A percentile compares a stretch with the other conserved stretches of the same genome.
Conservation (phyloP, 1,140 invertebrate species). For the Drosophila virilis region DNA sequence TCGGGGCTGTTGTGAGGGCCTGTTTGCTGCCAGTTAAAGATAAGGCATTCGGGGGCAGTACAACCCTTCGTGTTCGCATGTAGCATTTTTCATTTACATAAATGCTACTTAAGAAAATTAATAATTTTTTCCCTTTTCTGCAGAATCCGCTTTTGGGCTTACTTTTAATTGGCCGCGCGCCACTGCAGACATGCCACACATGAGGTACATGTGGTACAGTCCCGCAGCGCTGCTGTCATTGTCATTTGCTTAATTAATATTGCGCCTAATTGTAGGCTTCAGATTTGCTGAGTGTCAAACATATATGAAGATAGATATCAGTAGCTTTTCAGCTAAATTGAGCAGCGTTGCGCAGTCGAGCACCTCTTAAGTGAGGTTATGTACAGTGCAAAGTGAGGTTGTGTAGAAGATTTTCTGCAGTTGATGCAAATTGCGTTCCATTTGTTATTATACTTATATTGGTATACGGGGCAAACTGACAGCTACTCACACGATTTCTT, state of each 20-base stretch:
- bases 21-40: conserved; percentile 46
- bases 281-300: conserved; percentile 18
- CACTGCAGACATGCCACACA: conserved; percentile 19
- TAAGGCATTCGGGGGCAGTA: conserved; percentile 19
- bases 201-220: conserved; percentile 32
- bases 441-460: background rate
- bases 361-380: background rate
- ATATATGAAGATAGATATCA: conserved; percentile 1
- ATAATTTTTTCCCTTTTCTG: conserved; percentile 46
- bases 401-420: background rate
- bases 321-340: background rate
- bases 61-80: conserved; percentile 51
- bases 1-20: conserved; percentile 3
- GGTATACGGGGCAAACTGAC: no score
- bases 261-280: conserved; percentile 37
- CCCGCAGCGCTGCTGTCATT: conserved; percentile 31
- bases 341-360: background rate
- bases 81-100: conserved; percentile 72
- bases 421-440: no score
- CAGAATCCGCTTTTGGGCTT: conserved; percentile 36
- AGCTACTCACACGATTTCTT: background rate
- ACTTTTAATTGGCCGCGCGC: conserved; percentile 43
- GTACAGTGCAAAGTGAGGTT: conserved; percentile 31
- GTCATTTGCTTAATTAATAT: conserved; percentile 71
- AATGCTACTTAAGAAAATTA: conserved; percentile 71